Base-by-base conservation (phyloP, 2,888 invertebrate genomes). In the Watsonalla binaria region DNA sequence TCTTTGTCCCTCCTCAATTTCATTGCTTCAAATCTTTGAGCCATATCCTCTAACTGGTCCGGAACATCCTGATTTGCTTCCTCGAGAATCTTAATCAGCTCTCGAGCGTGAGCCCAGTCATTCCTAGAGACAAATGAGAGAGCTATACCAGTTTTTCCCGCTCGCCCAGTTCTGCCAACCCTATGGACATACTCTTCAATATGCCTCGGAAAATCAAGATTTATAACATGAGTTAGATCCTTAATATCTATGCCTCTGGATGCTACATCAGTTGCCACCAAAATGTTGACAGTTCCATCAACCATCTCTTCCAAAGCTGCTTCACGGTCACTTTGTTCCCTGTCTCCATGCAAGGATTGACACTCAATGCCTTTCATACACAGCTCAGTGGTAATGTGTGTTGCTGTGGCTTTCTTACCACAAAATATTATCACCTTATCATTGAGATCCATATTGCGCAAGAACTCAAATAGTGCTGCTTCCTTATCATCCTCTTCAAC, bases 131-230 rank as follows among this genome's bases (percentile, higher is more conserved):
- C 88, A 67, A 96, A 94, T 53, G 97, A 96, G 42, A 98, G 93
- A 0, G 98, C 94, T 52, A 93, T 93, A 0, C 99, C 98, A 0
- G 92, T 93, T 57, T 93, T 93, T 13, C 98, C 98, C 13, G 99
- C 98, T 55, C 98, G 92, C 0, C 98, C 99, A 0, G 98, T 99
- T 57, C 99, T 93, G 0, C 98, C 98, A n/a, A 99, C 97, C 58
- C 98, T 92, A 78, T 99, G 98, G 0, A 97, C 97, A 84, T 98
- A 99, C 73, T 99, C 98, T 79, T 98, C 98, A 69, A 98, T 97
- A 70, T 98, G 97, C 13, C 95, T 92, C 0, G 98, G 98, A 73
- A 98, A 98, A 82, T 99, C 98, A 69, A 94, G 96, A 82, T 99
- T 99, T 34, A 98, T 88, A 0, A 99, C 97, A 82, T 97, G 96